Base-by-base conservation (phyloP, 2,113 vertebrate genomes). In the Saguinus imperator region DNA sequence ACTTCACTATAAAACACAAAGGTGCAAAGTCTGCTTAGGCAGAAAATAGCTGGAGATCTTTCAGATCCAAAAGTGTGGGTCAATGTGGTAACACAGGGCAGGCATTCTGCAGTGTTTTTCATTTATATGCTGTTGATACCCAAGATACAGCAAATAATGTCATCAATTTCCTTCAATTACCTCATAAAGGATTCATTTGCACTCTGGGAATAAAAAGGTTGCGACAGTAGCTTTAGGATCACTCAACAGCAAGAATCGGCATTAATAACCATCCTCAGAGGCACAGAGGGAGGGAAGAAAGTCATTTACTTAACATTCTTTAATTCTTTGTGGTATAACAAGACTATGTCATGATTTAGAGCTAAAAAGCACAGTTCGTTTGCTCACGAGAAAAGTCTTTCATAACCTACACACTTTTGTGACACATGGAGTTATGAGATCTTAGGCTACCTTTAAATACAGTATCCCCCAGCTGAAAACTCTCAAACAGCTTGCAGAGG, bases 281-380 rank as follows among this genome's bases (percentile, higher is more conserved):
- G 97, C 96, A 95, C 95, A 89, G 0, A 35, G 87, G 86, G 95
- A 82, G 95, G 91, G 40, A 29, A 35, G 87, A 92, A 97, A 95
- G 86, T 91, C 0, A 97, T 97, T 98, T 98, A 94, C 94, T 94
- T 97, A 89, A 94, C 0, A 29, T 94, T 98, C 93, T 95, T 98
- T 95, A 98, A 98, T 98, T 98, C 97, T 98, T 98, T 88, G 84
- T 89, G 88, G 94, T 97, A 94, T 95, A 97, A 96, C 93, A 98
- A 98, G 91, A 91, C 66, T 37, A 58, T 66, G 85, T 77, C 17
- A 94, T 97, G 97, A 98, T 98, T 98, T 98, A 98, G 77, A 50
- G 94, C 87, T 95, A 82, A 96, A 92, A 75, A 96, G 90, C 79
- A 94, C 52, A 86, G 81, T 94, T 91, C 93, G 98, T 98, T 98